Base-by-base conservation (phyloP, 2,113 vertebrate genomes). In the Eulacestoma nigropectus region DNA sequence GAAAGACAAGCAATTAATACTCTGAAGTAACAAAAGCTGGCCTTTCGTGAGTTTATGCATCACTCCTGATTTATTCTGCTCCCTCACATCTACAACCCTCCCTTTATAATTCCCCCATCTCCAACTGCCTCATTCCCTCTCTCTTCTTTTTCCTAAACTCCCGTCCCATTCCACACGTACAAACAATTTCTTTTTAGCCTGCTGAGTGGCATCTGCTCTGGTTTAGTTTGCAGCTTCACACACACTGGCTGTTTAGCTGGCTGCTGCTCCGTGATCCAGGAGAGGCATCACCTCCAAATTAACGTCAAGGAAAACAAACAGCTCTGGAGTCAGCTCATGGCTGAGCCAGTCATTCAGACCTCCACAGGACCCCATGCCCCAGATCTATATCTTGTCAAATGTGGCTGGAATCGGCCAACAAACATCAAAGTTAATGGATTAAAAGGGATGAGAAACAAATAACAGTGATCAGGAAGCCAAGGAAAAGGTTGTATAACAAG, bases 351-450 rank as follows among this genome's bases (percentile, higher is more conserved):
- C 26, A 5, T 1, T 2, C 10, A 49, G 15, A 33, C 22, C 20
- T 30, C 30, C 23, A 2, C 2, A 23, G 67, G 10, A 57, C 15
- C 33, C 27, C 29, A 3, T 2, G 16, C 9, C 41, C 59, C 57
- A 29, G 5, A 16, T 6, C 63, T 23, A 3, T 2, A 0, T 16
- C 49, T 16, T n/a, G 6, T 26, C 33, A 49, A 52, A 65, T 2
- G 22, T 6, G 52, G 13, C 44, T 56, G 80, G 35, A 80, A 84
- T 13, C 0, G 1, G 37, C 17, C 44, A 59, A 20, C 25, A 46
- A 12, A 29, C 6, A 4, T 7, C 60, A 11, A 67, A 69, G 6
- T 7, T 35, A 22, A 5, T 16, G 27, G n/a, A 29, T 4, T 46
- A 42, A 74, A 63, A 81, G 26, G 7, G 26, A 13, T 21, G 39